Conservation (phyloP, 2,797 vertebrate species). For the Denticeps clupeoides region DNA sequence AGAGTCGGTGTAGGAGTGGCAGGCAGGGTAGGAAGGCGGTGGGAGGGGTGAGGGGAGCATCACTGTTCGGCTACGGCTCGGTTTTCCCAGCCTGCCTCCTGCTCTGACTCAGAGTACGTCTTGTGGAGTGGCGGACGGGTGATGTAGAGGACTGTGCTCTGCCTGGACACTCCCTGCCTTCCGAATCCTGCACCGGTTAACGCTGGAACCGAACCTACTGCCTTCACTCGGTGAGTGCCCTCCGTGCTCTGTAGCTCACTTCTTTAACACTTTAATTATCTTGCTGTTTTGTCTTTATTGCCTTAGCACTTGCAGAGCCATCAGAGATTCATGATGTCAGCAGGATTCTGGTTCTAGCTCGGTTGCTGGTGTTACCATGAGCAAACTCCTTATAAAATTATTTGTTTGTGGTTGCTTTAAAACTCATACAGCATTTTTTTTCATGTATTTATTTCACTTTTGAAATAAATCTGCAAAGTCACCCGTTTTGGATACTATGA, state of each 20-base stretch:
- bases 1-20: conserved; percentile 24
- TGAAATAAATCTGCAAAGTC: too few species aligned
- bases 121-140: not conserved
- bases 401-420: not conserved
- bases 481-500: not conserved
- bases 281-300: too few species aligned
- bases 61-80: conserved; percentile 11
- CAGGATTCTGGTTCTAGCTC: not conserved
- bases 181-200: not conserved
- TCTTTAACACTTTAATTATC: not conserved
- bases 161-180: conserved; percentile 2
- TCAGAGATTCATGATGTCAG: not conserved
- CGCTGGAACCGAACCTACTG: not conserved
- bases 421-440: not conserved
- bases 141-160: not conserved
- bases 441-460: not conserved
- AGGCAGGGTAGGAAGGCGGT: conserved; percentile 16
- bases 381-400: not conserved
- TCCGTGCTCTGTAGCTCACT: conserved; percentile 1
- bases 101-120: conserved; percentile 3
- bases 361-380: conserved; percentile 1
- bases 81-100: conserved; percentile 7
- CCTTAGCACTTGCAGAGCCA: too few species aligned
- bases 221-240: conserved; percentile 18
- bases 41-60: conserved; percentile 13